Base-by-base conservation (phyloP, 2,113 vertebrate genomes). In the Isurus oxyrinchus region DNA sequence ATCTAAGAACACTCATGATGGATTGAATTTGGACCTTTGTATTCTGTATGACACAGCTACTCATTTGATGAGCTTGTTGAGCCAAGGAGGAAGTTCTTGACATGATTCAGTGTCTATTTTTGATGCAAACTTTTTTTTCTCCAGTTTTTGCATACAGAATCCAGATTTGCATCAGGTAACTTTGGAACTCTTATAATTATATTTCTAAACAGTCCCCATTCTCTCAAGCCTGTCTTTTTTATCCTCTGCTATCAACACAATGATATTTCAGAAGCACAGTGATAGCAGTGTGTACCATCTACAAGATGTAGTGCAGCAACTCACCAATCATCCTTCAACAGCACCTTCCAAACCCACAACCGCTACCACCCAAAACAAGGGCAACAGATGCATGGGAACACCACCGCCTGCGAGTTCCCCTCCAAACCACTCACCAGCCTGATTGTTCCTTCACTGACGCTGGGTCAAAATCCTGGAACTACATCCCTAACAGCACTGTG, bases 221-320 rank as follows among this genome's bases (percentile, higher is more conserved):
- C 16, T 44, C 79, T 84, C n/a, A 84, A 84, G n/a, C n/a, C 16
- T 79, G 72, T n/a, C 31, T n/a, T 40, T 19, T 84, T 44, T 27
- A 55, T 57, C 13, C 49, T 55, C 87, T 90, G 25, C 31, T 90
- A 55, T 53, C 21, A 55, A 55, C 61, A 97, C 91, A 97, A 88
- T 0, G 96, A 97, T n/a, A 97, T 97, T 96, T 97, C 96, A 93
- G 96, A 91, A 76, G 5, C 6, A 35, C 72, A 76, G 7, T 76
- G 27, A 5, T 10, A 35, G 11, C 72, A n/a, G n/a, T 49, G 44
- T 49, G 44, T 49, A 49, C 44, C 44, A 49, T 49, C 44, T 49
- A 49, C 44, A 49, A 49, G 44, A 49, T 49, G 44, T 1, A 49
- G 44, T 49, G 44, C 44, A 49, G 44, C 44, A 49, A 49, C 44